Evolutionary conservation across 2,888 invertebrate species (phyloP), one percentile per base, ranked within the genome.

Genomic region (Limnephilus rhombicus): DNA sequence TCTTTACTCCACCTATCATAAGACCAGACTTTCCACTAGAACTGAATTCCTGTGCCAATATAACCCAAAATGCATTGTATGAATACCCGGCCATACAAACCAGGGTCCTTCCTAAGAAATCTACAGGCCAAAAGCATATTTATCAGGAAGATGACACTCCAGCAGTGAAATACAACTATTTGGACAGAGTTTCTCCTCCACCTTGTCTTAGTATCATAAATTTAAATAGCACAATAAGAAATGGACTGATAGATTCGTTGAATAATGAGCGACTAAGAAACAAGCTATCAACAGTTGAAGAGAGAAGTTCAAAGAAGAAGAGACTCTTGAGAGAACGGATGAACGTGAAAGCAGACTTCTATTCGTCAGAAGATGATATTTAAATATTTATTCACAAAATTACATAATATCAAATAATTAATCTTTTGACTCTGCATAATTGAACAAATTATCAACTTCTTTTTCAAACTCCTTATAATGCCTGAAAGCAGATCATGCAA

Each of bases 151-250:
- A 93, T 45, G 89, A 92, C 7, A 68, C 41, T 31, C 34, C 90
- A 15, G 90, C 82, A 13, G 45, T 81, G n/a, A 86, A 90, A n/a
- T 83, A 85, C 31, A 53, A 31, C 29, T 34, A 89, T n/a, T 80
- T 86, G 29, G 90, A 85, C 13, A 92, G 92, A 41, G 85, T 37
- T 81, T 93, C 93, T 31, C 92, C 92, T 41, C 90, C 88, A 18
- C 93, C 92, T 82, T 92, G 92, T 29, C 83, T 93, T 37, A 92
- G 93, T 24, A 93, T 93, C 31, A 93, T 93, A 41, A 92, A 93
- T 85, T 92, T 93, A 80, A 93, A 93, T 80, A 93, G 92, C 80
- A 92, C 92, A 24, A 93, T 93, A 80, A 93, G 93, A 89, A 93
- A 83, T 80, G 93, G 92, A 41, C 90, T 93, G 49, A 92, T 82